Conservation (phyloP, 2,797 vertebrate genomes). For the Macropus fuliginosus region DNA sequence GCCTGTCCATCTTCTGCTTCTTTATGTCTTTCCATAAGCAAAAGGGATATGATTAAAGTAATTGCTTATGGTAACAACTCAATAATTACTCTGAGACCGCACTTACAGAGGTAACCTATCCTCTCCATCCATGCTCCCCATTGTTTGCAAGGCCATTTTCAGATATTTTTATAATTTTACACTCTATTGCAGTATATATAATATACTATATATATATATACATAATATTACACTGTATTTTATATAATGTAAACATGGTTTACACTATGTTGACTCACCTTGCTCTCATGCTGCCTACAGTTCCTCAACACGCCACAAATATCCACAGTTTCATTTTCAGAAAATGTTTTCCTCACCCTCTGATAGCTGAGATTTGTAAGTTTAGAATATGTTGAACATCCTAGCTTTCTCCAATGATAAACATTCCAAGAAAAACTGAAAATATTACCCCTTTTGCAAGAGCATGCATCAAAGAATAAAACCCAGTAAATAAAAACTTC, state of each 20-base stretch:
- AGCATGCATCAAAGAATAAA: neutral
- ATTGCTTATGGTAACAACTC: neutral
- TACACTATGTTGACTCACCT: neutral
- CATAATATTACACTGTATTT: too few species aligned
- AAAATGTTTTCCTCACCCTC: neutral
- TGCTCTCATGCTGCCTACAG: neutral
- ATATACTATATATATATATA: too few species aligned
- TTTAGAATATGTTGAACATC: neutral
- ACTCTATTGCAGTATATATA: too few species aligned
- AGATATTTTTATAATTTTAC: neutral
- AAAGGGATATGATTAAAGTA: neutral
- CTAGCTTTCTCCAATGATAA: neutral
- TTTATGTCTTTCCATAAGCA: neutral
- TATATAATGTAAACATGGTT: neutral
- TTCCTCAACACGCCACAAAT: neutral
- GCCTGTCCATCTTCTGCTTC: neutral
- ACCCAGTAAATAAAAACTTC: neutral
- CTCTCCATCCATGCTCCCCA: neutral
- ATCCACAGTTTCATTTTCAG: neutral
- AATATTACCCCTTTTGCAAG: neutral
- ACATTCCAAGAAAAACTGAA: neutral
- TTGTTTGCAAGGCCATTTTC: neutral
- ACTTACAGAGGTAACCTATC: neutral
- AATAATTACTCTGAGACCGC: neutral
- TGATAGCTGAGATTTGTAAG: neutral